These are phyloP conservation scores for Cryptoblepharus egeriae DNA, from an alignment of 2,797 vertebrate species.

Conservation along the genomic window DNA sequence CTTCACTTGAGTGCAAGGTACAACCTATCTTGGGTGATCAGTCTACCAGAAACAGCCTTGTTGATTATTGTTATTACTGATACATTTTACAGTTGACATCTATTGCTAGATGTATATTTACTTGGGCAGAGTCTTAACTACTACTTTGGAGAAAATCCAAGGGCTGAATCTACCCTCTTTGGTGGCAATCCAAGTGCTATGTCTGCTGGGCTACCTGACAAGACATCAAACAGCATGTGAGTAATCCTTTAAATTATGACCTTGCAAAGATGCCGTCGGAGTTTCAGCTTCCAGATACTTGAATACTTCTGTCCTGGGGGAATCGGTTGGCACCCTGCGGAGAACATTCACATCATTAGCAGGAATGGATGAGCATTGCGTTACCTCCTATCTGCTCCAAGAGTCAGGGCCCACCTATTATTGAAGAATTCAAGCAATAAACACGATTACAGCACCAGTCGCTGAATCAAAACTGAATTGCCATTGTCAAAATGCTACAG, in stretches of 20 bases:
- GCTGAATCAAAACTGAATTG: neutral
- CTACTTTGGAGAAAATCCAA: neutral
- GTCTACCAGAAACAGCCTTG: neutral
- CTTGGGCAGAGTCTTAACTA: conserved; percentile 42
- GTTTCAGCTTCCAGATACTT: conserved; percentile 38
- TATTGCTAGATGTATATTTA: conserved; percentile 46
- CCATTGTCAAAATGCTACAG: neutral
- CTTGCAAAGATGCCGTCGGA: conserved; percentile 40
- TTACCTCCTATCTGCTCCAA: conserved; percentile 41
- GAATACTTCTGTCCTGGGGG: conserved; percentile 33
- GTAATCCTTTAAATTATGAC: conserved; percentile 60
- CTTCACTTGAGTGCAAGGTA: conserved; percentile 16
- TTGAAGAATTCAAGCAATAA: conserved; percentile 15
- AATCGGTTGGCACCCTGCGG: conserved; percentile 52
- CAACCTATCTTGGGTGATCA: conserved; percentile 30
- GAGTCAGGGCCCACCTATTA: neutral
- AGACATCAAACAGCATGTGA: conserved; percentile 51
- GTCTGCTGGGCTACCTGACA: conserved; percentile 45
- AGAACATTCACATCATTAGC: conserved; percentile 52
- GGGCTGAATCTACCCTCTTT: conserved; percentile 33
- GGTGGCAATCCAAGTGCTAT: conserved; percentile 44
- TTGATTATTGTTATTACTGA: neutral
- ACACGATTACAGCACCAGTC: neutral
- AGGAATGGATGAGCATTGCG: conserved; percentile 1
- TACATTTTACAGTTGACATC: conserved; percentile 49